Base-by-base conservation (phyloP, 1,140 invertebrate genomes). In the Oscheius sp. region DNA sequence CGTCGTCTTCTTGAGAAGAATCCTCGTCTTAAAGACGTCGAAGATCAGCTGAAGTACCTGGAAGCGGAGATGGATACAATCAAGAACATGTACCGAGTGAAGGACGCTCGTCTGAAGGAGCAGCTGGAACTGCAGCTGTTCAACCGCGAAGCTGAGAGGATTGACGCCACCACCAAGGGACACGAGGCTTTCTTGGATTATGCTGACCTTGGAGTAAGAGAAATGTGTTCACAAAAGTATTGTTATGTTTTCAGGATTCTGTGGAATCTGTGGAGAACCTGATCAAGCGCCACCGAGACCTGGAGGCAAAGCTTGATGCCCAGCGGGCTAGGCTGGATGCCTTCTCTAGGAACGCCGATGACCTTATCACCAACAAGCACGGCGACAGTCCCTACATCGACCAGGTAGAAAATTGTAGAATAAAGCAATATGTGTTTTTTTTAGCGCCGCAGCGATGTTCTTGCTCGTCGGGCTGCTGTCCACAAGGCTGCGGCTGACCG, bases 141-240 rank as follows among this genome's bases (percentile, higher is more conserved):
- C 85, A 96, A 95, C 84, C 89, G 92, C 64, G 95, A 99, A 86
- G 95, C 94, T 0, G 94, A 98, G 85, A 92, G 95, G 83, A 94
- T 98, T 73, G 95, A 98, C 86, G 93, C 94, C 0, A 91, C 92
- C 2, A 95, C 92, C 38, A 92, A 92, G 63, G 92, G 92, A 42
- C 94, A 98, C 84, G 91, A 95, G 84, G 91, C 93, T 0, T 96
- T 94, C 86, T 87, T 98, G 13, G 93, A 96, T 77, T 93, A 91
- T 85, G 89, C 89, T 10, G 90, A 94, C 79, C 87, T 93, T 45
- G 94, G 94, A 38, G 93, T 92, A 86, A 88, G 88, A n/a, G n/a
- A n/a, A n/a, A n/a, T 87, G 35, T 66, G 29, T 28, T 66, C 26
- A 46, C 64, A 20, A 42, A 26, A 7, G 49, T 23, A 10, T 15